Conservation (phyloP, 2,888 invertebrate species). For the Elysia crispata region DNA sequence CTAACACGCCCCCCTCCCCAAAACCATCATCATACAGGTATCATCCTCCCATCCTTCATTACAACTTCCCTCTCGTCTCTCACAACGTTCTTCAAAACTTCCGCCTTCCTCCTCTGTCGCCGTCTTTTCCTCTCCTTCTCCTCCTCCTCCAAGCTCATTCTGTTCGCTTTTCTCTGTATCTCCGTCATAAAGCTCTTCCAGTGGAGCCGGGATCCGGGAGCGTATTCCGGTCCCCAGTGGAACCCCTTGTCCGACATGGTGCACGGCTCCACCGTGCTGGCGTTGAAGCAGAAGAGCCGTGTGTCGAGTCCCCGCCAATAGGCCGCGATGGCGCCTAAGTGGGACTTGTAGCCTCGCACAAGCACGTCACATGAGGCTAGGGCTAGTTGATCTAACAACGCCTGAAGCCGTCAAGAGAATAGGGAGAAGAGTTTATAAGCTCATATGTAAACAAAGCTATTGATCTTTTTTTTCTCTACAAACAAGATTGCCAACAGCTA, state of each 20-base stretch:
- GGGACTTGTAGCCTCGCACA: neutral
- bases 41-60: neutral
- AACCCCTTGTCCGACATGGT: neutral
- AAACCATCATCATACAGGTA: too few species aligned
- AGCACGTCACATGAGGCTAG: neutral
- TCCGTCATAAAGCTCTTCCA: neutral
- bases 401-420: too few species aligned
- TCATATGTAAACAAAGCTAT: too few species aligned
- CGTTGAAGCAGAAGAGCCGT: slow-evolving; percentile 1
- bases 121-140: neutral
- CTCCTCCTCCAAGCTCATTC: neutral
- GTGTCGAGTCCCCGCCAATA: neutral
- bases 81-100: neutral
- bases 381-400: neutral
- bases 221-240: neutral
- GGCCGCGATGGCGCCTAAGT: neutral
- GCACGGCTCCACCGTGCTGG: neutral
- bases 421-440: too few species aligned
- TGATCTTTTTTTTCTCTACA: too few species aligned
- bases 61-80: neutral
- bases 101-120: neutral
- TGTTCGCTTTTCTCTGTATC: neutral
- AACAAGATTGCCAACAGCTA: too few species aligned
- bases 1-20: too few species aligned
- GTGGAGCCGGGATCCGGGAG: neutral